phyloP scores from a whole-genome alignment of 1,140 invertebrate genomes.

The Leptinotarsa lineolata region DNA sequence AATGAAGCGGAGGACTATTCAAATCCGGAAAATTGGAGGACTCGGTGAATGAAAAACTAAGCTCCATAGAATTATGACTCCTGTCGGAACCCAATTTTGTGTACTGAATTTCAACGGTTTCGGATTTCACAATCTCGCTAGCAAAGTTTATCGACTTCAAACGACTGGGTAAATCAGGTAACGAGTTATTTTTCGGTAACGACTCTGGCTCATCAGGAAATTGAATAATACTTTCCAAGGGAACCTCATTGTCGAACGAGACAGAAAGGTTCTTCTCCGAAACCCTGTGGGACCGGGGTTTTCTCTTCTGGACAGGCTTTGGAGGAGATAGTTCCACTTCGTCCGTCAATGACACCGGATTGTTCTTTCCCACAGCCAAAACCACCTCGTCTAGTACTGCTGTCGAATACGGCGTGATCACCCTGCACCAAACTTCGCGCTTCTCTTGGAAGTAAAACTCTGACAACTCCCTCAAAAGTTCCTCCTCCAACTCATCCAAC shows the following conservation, averaged over 20 bases:
- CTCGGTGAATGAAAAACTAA: constrained; percentile 36
- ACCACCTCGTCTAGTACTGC: constrained; percentile 62
- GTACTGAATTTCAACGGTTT: constrained; percentile 44
- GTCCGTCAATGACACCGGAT: constrained; percentile 52
- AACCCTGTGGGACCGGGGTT: constrained; percentile 50
- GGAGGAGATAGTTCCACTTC: constrained; percentile 52
- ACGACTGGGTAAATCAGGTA: constrained; percentile 55
- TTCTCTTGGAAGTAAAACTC: constrained; percentile 64
- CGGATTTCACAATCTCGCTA: constrained; percentile 53
- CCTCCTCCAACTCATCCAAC: constrained; percentile 63
- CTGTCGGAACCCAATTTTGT: constrained; percentile 36
- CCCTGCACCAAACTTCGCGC: constrained; percentile 58
- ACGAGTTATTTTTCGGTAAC: background rate
- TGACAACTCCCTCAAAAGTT: constrained; percentile 64
- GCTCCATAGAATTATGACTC: background rate
- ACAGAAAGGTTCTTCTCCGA: constrained; percentile 33
- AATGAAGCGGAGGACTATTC: constrained; percentile 36
- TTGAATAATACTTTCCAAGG: constrained; percentile 34
- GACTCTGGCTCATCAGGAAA: constrained; percentile 33
- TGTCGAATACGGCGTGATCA: constrained; percentile 67
- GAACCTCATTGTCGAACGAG: constrained; percentile 29
- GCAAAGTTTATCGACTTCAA: constrained; percentile 58
- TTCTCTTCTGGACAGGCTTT: constrained; percentile 55
- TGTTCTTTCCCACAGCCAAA: constrained; percentile 56
- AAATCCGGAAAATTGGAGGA: constrained; percentile 42